Percentiles rank a stretch among this genome's conserved stretches.
These are phyloP conservation scores for Phycodurus eques DNA, from an alignment of 2,113 vertebrate genomes.

Conservation along the genomic window DNA sequence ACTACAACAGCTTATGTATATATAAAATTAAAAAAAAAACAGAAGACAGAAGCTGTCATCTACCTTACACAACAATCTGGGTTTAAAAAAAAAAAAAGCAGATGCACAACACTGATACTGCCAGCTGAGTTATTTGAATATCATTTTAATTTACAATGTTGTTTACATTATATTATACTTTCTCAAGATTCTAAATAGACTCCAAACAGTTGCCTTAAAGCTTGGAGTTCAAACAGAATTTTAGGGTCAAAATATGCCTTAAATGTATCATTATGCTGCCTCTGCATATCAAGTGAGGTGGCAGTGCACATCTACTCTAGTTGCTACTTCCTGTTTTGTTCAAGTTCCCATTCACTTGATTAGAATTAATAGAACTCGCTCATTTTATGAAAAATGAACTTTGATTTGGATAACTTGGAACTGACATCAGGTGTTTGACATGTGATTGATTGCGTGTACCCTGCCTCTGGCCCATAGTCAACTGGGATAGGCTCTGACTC, in stretches of 20 bases:
- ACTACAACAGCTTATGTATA: not conserved
- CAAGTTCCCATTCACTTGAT: no score
- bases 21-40: not conserved
- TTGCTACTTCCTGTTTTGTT: no score
- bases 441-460: no score
- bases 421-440: no score
- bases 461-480: no score
- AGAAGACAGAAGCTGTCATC: not conserved
- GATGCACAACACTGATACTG: not conserved
- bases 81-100: not conserved
- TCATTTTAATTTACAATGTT: conserved; percentile 39
- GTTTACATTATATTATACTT: not conserved
- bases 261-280: not conserved
- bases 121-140: conserved; percentile 41
- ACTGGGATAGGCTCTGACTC: no score
- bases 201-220: not conserved
- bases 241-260: not conserved
- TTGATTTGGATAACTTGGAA: no score
- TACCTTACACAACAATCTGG: not conserved
- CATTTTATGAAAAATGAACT: no score
- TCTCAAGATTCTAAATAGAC: not conserved
- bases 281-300: no score
- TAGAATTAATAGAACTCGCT: no score
- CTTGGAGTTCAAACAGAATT: not conserved
- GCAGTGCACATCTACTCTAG: no score